Base-by-base conservation (phyloP, 2,113 vertebrate genomes). In the Uria aalge region DNA sequence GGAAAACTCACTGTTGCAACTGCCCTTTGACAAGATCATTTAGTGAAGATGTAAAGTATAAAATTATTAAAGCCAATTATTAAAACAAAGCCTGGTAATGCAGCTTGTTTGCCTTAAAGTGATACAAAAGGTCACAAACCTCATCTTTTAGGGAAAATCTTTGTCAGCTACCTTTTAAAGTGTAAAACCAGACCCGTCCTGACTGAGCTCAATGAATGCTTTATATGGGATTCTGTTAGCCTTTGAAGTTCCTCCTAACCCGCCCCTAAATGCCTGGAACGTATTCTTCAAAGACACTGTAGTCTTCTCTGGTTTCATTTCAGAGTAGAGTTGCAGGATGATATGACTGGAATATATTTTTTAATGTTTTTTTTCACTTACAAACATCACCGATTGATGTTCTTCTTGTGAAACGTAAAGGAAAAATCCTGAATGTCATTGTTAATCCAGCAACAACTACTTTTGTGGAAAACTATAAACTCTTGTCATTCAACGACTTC, bases 231-330 rank as follows among this genome's bases (percentile, higher is more conserved):
- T 66, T 91, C 62, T 85, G 66, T 40, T 38, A 22, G 75, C 76
- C 97, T 97, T 97, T 97, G 97, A 97, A 95, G 93, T 97, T 88
- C 71, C 83, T 85, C 48, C 85, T 94, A 92, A 96, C 93, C 94
- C 94, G 85, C 19, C 50, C 81, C 85, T 94, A 82, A 92, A 53
- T 62, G 91, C 67, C 95, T 88, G 89, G 82, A 89, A 92, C 73
- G 0, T 90, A 9, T 76, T 96, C 92, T 97, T 97, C 94, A 95
- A 95, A 90, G 93, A 69, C 82, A 9, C 60, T 64, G 60, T 60
- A 63, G 57, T 63, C 86, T 57, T 81, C 94, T 97, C 94, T 84
- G 67, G 81, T 97, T 96, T 96, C 91, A 53, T 47, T 96, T 79
- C 78, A 74, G 89, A 23, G 50, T 2, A 53, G 80, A 16, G 38